These are phyloP conservation scores for Drosophila maculinotata DNA, from an alignment of 2,888 invertebrate species.

Conservation along the genomic window DNA sequence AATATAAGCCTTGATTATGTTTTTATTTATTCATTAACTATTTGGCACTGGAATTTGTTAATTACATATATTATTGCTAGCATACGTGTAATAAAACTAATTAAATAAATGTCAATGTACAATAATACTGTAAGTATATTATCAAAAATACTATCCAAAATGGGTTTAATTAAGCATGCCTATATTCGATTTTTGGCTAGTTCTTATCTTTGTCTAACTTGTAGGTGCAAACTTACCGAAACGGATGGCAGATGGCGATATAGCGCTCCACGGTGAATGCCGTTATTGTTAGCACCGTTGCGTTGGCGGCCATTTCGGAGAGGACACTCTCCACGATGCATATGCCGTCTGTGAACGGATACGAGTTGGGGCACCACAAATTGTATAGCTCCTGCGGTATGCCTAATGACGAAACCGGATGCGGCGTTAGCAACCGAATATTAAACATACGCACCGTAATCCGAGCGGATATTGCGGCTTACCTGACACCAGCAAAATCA, in stretches of 20 bases:
- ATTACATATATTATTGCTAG: conserved; percentile 3
- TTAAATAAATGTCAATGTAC: not conserved
- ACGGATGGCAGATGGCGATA: conserved; percentile 94
- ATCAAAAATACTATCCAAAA: not conserved
- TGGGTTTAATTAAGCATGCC: conserved; percentile 4
- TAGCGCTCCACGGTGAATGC: conserved; percentile 96
- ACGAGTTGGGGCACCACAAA: conserved; percentile 90
- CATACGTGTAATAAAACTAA: not conserved
- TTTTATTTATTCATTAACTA: not conserved
- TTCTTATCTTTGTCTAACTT: conserved; percentile 13
- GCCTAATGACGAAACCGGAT: conserved; percentile 85
- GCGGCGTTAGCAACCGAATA: not conserved
- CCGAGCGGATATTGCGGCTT: conserved; percentile 76
- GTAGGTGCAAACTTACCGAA: conserved; percentile 85
- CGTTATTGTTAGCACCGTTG: conserved; percentile 94
- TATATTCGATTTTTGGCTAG: conserved; percentile 6
- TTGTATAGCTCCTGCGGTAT: conserved; percentile 92
- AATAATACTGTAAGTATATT: not conserved
- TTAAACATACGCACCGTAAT: conserved; percentile 43
- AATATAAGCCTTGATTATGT: not conserved
- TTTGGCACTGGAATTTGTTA: not conserved
- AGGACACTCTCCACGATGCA: conserved; percentile 91
- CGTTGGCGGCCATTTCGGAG: conserved; percentile 94
- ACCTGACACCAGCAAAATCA: conserved; percentile 91
- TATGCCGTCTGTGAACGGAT: conserved; percentile 91